Evolutionary conservation across 1,140 invertebrate genomes (phyloP).

Genomic region (Phymastichus coffea): DNA sequence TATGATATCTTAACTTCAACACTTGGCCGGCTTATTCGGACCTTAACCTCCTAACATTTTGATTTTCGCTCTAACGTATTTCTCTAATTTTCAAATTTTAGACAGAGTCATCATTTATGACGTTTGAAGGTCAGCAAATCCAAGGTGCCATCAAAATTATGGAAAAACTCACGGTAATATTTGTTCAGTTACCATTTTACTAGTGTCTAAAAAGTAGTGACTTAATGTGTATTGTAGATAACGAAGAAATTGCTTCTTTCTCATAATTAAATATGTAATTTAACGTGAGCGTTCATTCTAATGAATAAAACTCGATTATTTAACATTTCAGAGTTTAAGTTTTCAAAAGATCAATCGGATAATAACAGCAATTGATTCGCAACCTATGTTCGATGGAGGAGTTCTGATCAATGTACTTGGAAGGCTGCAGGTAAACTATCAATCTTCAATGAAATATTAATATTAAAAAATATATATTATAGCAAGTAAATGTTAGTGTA

Average conservation of each 20-base stretch:
- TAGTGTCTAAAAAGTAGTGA: too few species aligned
- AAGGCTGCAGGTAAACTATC: conserved; percentile 78
- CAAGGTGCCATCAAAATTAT: conserved; percentile 91
- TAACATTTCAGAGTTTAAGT: conserved; percentile 69
- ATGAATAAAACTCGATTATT: conserved; percentile 7
- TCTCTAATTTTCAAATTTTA: conserved; percentile 56
- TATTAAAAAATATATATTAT: not conserved
- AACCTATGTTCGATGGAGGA: conserved; percentile 94
- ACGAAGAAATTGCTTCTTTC: too few species aligned
- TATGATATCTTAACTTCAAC: too few species aligned
- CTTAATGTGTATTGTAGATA: too few species aligned
- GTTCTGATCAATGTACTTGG: conserved; percentile 91
- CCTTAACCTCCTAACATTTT: not conserved
- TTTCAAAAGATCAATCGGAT: conserved; percentile 92
- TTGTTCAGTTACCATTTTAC: too few species aligned
- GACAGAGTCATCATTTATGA: conserved; percentile 91
- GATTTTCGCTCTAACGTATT: not conserved
- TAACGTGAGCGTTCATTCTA: not conserved
- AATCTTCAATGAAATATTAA: not conserved
- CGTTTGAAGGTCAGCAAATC: conserved; percentile 89
- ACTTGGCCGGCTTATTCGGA: too few species aligned
- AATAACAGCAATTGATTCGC: conserved; percentile 91
- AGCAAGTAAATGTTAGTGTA: not conserved
- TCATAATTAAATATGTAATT: too few species aligned
- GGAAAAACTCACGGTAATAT: conserved; percentile 86